A percentile compares a stretch with the other conserved stretches of the same genome.
phyloP scores from a whole-genome alignment of 2,113 vertebrate species.

The Pipra filicauda region DNA sequence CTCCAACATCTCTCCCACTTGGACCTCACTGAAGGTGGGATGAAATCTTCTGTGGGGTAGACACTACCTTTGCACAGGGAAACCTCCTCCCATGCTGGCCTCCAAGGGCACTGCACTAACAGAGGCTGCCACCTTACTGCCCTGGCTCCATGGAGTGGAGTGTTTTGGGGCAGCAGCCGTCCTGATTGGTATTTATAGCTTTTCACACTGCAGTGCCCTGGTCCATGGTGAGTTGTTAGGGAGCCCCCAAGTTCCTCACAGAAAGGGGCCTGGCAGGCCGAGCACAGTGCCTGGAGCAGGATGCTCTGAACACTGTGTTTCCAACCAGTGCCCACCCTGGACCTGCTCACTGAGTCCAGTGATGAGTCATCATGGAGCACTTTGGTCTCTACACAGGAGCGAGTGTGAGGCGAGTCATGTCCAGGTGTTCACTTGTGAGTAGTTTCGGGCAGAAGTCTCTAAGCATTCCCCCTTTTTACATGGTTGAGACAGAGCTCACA shows the following conservation, averaged over 20 bases:
- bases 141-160: not conserved
- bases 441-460: not conserved
- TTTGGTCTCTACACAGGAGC: accelerated
- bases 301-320: not conserved
- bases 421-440: not conserved
- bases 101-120: accelerated
- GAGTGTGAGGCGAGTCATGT: not conserved
- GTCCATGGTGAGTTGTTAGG: not conserved
- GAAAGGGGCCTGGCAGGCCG: not conserved
- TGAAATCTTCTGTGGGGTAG: not conserved
- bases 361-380: accelerated
- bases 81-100: accelerated
- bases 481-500: not conserved
- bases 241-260: not conserved
- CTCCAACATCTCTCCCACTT: not conserved
- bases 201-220: not conserved
- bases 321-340: not conserved
- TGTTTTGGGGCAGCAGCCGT: not conserved
- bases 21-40: not conserved
- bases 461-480: not conserved
- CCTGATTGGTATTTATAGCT: not conserved
- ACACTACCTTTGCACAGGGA: accelerated
- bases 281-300: accelerated
- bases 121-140: too few relatives aligned
- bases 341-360: not conserved